Percentiles rank a stretch among this genome's conserved stretches.
These are phyloP conservation scores for Lophura nycthemera DNA, from an alignment of 2,113 vertebrate species.

Conservation along the genomic window DNA sequence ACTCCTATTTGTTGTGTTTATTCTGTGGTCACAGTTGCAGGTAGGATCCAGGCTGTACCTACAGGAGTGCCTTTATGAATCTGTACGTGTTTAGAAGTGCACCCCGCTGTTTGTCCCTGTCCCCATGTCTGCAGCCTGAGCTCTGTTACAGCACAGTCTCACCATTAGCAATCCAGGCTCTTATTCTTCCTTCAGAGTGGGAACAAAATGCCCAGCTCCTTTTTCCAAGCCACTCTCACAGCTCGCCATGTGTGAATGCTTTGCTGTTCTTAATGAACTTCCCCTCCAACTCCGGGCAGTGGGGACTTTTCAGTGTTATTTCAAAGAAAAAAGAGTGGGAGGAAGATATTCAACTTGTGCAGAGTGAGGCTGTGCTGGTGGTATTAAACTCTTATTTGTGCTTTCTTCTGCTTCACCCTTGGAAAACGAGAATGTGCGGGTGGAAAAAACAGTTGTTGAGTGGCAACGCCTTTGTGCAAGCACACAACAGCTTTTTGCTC, in stretches of 20 bases:
- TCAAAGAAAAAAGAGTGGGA: neutral
- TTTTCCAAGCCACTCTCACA: rapidly evolving
- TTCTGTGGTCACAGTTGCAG: neutral
- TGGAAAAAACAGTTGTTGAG: neutral
- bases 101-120: neutral
- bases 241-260: neutral
- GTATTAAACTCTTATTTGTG: neutral
- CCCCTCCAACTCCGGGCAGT: neutral
- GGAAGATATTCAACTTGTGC: neutral
- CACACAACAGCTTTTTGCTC: rapidly evolving
- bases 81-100: neutral
- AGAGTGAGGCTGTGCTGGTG: neutral
- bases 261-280: neutral
- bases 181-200: neutral
- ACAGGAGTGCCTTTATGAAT: slow-evolving; percentile 20
- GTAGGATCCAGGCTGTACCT: slow-evolving; percentile 8
- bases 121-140: neutral
- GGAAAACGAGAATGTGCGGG: slow-evolving; percentile 11
- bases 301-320: neutral
- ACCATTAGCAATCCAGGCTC: neutral
- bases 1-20: slow-evolving; percentile 27
- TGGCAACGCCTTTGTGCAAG: neutral
- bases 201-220: neutral
- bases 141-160: neutral
- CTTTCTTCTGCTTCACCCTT: slow-evolving; percentile 7